A percentile compares a stretch with the other conserved stretches of the same genome.
Conservation (phyloP, 1,140 invertebrate species). For the Cyclina sinensis region DNA sequence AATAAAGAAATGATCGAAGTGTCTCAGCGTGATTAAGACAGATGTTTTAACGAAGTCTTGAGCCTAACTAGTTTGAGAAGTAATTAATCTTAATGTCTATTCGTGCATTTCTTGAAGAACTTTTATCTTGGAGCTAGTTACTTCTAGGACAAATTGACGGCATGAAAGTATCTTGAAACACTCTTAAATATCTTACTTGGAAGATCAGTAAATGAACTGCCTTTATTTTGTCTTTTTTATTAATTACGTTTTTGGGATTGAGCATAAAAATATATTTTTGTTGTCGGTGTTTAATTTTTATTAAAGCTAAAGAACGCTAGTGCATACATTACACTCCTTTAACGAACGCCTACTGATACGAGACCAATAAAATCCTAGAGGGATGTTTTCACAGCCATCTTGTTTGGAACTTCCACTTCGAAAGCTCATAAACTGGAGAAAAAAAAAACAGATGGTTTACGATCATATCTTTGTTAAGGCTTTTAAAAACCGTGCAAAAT, state of each 20-base stretch:
- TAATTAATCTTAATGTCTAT: conserved; percentile 48
- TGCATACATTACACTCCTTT: too few relatives aligned
- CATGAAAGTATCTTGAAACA: conserved; percentile 47
- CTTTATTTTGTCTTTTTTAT: neutral
- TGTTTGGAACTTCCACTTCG: too few relatives aligned
- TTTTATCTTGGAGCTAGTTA: conserved; percentile 30
- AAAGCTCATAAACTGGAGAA: too few relatives aligned
- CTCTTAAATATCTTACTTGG: conserved; percentile 3
- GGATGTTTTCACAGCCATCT: too few relatives aligned
- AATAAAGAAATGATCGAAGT: conserved; percentile 25
- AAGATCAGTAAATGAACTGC: neutral
- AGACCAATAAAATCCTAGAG: too few relatives aligned
- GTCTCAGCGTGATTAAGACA: conserved; percentile 36
- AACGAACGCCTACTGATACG: too few relatives aligned
- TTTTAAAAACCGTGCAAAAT: too few relatives aligned
- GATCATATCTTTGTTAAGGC: too few relatives aligned
- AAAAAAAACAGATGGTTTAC: too few relatives aligned
- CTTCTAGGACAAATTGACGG: conserved; percentile 3
- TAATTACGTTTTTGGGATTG: too few relatives aligned
- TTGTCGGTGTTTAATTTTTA: too few relatives aligned
- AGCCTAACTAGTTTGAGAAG: conserved; percentile 33
- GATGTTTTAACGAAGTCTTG: conserved; percentile 44
- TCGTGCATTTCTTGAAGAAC: conserved; percentile 25
- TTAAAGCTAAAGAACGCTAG: neutral
- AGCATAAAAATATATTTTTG: neutral